These are phyloP conservation scores for Reticulitermes lucifugus DNA, from an alignment of 2,888 invertebrate genomes.

Conservation along the genomic window DNA sequence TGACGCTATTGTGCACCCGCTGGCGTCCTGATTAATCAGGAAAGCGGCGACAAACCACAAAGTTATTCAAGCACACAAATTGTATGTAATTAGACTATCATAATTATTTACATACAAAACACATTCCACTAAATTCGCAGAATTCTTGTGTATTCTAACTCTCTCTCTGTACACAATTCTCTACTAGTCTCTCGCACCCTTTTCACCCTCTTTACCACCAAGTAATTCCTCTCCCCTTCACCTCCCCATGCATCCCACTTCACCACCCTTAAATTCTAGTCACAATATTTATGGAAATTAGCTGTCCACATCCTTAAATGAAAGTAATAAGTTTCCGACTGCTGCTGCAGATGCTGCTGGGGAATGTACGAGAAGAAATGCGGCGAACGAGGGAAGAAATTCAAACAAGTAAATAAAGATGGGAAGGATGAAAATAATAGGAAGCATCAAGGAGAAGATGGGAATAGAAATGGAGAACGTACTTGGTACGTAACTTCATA, in stretches of 20 bases:
- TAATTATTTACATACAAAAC: conserved; percentile 27
- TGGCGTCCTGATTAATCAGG: background rate
- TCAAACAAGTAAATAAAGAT: conserved; percentile 49
- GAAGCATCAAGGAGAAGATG: conserved; percentile 21
- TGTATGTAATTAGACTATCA: conserved; percentile 10
- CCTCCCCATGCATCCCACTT: conserved; percentile 19
- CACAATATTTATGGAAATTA: conserved; percentile 57
- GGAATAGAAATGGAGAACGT: background rate
- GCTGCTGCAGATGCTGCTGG: conserved; percentile 38
- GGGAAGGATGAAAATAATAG: conserved; percentile 35
- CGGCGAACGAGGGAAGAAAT: conserved; percentile 37
- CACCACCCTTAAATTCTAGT: conserved; percentile 46
- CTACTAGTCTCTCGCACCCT: conserved; percentile 8
- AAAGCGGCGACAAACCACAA: background rate
- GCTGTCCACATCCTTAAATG: conserved; percentile 57
- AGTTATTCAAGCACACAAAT: conserved; percentile 1
- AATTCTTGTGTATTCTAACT: background rate
- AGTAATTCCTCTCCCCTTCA: conserved; percentile 40
- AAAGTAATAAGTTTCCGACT: conserved; percentile 55
- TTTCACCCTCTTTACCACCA: conserved; percentile 15
- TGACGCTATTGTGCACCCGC: too few relatives aligned
- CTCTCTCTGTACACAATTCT: background rate
- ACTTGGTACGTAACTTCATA: background rate
- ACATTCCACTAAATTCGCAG: conserved; percentile 23
- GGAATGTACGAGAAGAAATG: conserved; percentile 36